phyloP scores from a whole-genome alignment of 2,113 vertebrate species.

The Megaleporinus macrocephalus region DNA sequence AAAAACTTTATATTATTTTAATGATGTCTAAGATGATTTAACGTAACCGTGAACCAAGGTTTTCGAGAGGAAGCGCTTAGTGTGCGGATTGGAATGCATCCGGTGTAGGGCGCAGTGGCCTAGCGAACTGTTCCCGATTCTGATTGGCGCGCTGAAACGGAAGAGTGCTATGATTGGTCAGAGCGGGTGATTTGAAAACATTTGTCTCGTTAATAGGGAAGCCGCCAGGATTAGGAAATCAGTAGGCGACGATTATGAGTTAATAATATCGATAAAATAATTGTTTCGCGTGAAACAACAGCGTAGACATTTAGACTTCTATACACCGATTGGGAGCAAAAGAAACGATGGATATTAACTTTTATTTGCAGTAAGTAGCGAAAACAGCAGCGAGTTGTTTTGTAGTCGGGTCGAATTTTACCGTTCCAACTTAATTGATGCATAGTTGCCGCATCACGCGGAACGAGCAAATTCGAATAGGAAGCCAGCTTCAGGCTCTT shows the following conservation, averaged over 20 bases:
- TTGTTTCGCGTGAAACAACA: not conserved
- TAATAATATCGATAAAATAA: not conserved
- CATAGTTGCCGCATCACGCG: too few relatives aligned
- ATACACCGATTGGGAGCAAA: not conserved
- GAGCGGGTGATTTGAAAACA: constrained; percentile 38
- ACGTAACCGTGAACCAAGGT: too few relatives aligned
- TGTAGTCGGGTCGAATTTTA: not conserved
- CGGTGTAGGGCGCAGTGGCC: too few relatives aligned
- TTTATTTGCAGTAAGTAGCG: constrained; percentile 49
- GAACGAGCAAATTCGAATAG: too few relatives aligned
- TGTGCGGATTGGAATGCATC: not conserved
- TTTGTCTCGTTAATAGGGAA: not conserved
- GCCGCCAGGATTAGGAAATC: too few relatives aligned
- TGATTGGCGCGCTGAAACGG: not conserved
- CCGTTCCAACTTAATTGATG: not conserved
- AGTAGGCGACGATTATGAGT: too few relatives aligned
- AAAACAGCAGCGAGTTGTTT: not conserved
- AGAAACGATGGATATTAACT: constrained; percentile 34
- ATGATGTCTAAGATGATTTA: not conserved
- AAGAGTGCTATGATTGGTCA: not conserved
- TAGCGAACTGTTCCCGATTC: not conserved
- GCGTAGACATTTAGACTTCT: too few relatives aligned
- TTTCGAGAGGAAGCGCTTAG: not conserved
- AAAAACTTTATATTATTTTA: too few relatives aligned
- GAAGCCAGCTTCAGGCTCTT: too few relatives aligned